Percentiles rank a stretch among this genome's conserved stretches.
Conservation (phyloP, 2,888 invertebrate species). For the Xiphydria camelus region DNA sequence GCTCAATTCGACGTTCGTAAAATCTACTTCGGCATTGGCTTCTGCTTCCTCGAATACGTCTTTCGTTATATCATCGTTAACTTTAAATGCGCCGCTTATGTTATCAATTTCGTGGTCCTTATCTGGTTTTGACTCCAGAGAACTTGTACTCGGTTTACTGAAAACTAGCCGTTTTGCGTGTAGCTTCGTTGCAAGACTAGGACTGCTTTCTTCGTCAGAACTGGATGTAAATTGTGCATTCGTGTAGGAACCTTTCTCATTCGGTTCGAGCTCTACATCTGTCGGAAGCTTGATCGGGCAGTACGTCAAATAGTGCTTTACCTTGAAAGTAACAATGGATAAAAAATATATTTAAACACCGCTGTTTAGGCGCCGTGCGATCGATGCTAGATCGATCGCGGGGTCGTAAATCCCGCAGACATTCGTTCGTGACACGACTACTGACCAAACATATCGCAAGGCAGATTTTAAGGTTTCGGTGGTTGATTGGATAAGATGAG, state of each 20-base stretch:
- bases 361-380: too few relatives aligned
- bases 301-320: constrained; percentile 42
- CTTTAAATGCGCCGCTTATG: constrained; percentile 23
- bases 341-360: too few relatives aligned
- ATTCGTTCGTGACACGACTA: too few relatives aligned
- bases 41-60: constrained; percentile 27
- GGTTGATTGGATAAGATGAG: too few relatives aligned
- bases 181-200: constrained; percentile 39
- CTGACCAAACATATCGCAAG: too few relatives aligned
- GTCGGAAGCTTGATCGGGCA: constrained; percentile 33
- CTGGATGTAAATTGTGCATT: constrained; percentile 49
- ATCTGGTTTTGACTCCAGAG: constrained; percentile 37
- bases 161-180: constrained; percentile 42
- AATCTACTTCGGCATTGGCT: constrained; percentile 3
- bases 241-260: constrained; percentile 47
- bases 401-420: too few relatives aligned
- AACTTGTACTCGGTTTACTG: constrained; percentile 39
- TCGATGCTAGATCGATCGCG: too few relatives aligned
- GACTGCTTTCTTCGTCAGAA: constrained; percentile 50
- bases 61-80: constrained; percentile 29
- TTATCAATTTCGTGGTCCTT: constrained; percentile 14
- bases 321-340: constrained; percentile 25
- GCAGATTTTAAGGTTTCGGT: too few relatives aligned
- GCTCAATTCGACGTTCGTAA: background rate
- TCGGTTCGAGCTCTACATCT: constrained; percentile 36